phyloP scores from a whole-genome alignment of 2,113 vertebrate genomes.

The Benitochromis conjunctus region DNA sequence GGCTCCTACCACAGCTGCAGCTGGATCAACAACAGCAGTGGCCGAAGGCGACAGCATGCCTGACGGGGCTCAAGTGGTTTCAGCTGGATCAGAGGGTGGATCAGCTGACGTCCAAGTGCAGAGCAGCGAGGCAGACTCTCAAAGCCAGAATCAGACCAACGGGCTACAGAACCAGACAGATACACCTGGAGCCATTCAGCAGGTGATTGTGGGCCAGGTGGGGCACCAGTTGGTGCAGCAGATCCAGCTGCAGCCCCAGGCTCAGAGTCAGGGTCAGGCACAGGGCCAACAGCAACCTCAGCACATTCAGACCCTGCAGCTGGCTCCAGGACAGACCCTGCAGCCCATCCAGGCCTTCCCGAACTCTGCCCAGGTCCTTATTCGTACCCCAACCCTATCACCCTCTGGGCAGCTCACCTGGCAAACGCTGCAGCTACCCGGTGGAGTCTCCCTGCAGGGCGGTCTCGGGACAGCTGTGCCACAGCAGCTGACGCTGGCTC shows the following conservation, averaged over 20 bases:
- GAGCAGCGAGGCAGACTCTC: conserved; percentile 76
- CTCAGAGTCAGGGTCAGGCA: conserved; percentile 77
- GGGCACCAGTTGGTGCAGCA: conserved; percentile 93
- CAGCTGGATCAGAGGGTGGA: conserved; percentile 75
- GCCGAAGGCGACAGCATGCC: conserved; percentile 76
- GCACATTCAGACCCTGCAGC: conserved; percentile 91
- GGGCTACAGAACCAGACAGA: conserved; percentile 86
- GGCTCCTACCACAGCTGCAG: conserved; percentile 71
- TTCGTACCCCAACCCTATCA: conserved; percentile 93
- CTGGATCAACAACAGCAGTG: conserved; percentile 71
- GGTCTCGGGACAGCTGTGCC: conserved; percentile 86
- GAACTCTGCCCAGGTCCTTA: conserved; percentile 94
- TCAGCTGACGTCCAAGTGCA: conserved; percentile 77
- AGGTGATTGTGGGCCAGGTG: conserved; percentile 93
- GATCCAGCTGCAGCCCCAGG: conserved; percentile 91
- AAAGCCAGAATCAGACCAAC: conserved; percentile 85
- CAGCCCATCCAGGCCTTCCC: conserved; percentile 84
- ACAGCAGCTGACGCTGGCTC: conserved; percentile 92
- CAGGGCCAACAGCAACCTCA: conserved; percentile 75
- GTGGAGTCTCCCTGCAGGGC: conserved; percentile 80
- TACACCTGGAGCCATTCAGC: conserved; percentile 84
- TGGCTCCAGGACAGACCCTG: conserved; percentile 79
- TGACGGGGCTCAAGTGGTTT: conserved; percentile 81
- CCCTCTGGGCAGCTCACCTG: conserved; percentile 96
- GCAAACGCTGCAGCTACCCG: conserved; percentile 93